These are phyloP conservation scores for Vulpes vulpes DNA, from an alignment of 2,113 vertebrate genomes.

Conservation along the genomic window DNA sequence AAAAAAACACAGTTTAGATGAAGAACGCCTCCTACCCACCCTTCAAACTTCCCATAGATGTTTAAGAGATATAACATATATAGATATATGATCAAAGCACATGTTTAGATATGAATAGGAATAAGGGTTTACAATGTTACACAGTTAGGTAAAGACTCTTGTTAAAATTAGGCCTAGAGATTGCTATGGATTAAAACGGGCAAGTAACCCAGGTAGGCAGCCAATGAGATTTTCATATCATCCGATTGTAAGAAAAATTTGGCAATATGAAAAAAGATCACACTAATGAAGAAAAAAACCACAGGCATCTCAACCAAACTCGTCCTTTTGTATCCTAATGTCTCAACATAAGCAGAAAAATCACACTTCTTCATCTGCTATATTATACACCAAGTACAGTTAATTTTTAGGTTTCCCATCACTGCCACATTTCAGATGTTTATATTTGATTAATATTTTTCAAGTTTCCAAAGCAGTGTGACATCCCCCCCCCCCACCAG, in stretches of 20 bases:
- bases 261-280: background rate
- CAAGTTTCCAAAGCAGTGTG: background rate
- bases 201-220: background rate
- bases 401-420: background rate
- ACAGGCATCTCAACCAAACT: background rate
- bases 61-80: background rate
- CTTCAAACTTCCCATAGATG: background rate
- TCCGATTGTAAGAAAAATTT: conserved; percentile 26
- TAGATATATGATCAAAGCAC: conserved; percentile 24
- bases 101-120: background rate
- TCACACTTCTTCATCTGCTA: background rate
- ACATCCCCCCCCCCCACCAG: background rate
- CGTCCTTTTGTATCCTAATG: background rate
- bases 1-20: background rate
- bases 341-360: background rate
- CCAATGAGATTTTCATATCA: background rate
- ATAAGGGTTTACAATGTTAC: conserved; percentile 31
- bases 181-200: background rate
- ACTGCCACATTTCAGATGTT: background rate
- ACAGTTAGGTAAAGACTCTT: background rate
- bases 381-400: background rate
- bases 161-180: conserved; percentile 25
- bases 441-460: conserved; percentile 3
- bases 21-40: background rate
- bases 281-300: background rate